Conservation (phyloP, 1,140 invertebrate species). For the Meloidogyne chitwoodi region DNA sequence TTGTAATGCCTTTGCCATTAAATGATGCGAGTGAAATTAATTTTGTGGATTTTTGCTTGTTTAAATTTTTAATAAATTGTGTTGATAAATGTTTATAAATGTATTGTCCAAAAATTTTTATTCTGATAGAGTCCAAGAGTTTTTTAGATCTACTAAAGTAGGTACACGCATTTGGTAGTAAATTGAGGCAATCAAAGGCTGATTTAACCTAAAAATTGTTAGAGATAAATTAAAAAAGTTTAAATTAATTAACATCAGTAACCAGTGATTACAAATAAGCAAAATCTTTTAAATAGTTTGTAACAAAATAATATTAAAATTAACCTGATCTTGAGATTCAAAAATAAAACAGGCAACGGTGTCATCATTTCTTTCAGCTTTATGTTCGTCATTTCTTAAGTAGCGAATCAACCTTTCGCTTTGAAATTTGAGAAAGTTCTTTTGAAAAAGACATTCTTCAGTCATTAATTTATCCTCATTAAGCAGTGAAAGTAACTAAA, state of each 20-base stretch:
- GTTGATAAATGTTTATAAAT: background rate
- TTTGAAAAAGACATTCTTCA: background rate
- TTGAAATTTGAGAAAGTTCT: background rate
- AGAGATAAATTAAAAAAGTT: background rate
- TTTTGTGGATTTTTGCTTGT: background rate
- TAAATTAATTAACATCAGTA: no score
- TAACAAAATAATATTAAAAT: background rate
- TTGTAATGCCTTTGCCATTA: background rate
- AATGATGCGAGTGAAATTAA: background rate
- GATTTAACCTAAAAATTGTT: conserved; percentile 21
- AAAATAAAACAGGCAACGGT: conserved; percentile 2
- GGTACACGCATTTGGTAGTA: conserved; percentile 18
- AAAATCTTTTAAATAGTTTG: no score
- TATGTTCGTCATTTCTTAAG: background rate
- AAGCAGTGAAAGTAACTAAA: background rate
- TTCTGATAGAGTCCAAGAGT: conserved; percentile 5
- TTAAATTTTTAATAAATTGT: background rate
- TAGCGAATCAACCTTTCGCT: background rate
- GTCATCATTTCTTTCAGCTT: background rate
- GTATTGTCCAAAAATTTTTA: background rate
- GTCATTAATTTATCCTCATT: background rate
- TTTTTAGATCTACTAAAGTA: conserved; percentile 24
- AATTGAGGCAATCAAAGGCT: conserved; percentile 1
- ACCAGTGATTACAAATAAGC: no score
- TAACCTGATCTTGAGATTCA: conserved; percentile 17